phyloP scores from a whole-genome alignment of 2,888 invertebrate species.

The Cryptus viduatorius region DNA sequence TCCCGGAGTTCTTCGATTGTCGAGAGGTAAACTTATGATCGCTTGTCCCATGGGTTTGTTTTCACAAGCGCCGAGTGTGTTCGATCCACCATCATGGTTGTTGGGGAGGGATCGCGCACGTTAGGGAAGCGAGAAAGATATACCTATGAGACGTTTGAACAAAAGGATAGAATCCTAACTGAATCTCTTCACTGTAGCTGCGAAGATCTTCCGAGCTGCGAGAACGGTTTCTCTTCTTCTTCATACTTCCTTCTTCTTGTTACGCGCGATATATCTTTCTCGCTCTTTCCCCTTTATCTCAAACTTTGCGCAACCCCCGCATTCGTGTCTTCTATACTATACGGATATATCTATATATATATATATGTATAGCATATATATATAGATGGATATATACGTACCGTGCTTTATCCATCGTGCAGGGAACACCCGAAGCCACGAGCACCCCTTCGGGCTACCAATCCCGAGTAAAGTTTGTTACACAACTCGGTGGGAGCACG shows the following conservation, averaged over 20 bases:
- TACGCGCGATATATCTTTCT: slow-evolving; percentile 34
- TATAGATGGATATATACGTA: slow-evolving; percentile 6
- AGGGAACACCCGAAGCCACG: slow-evolving; percentile 56
- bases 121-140: slow-evolving; percentile 55
- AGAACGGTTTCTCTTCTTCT: slow-evolving; percentile 33
- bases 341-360: neutral
- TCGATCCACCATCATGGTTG: slow-evolving; percentile 28
- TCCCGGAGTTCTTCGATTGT: slow-evolving; percentile 64
- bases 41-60: slow-evolving; percentile 70
- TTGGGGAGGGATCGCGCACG: slow-evolving; percentile 20
- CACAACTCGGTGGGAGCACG: slow-evolving; percentile 80
- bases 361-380: neutral
- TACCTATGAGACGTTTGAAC: slow-evolving; percentile 54
- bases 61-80: slow-evolving; percentile 29
- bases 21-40: slow-evolving; percentile 70
- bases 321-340: slow-evolving; percentile 3
- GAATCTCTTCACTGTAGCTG: slow-evolving; percentile 78
- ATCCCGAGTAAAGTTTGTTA: slow-evolving; percentile 84
- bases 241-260: slow-evolving; percentile 32
- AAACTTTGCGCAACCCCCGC: slow-evolving; percentile 59
- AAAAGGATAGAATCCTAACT: slow-evolving; percentile 82
- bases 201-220: slow-evolving; percentile 42
- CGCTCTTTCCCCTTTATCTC: slow-evolving; percentile 51
- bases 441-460: slow-evolving; percentile 83
- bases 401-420: slow-evolving; percentile 36